Evolutionary conservation across 2,797 vertebrate species (phyloP).

Genomic region (Hoplostethus mediterraneus): DNA sequence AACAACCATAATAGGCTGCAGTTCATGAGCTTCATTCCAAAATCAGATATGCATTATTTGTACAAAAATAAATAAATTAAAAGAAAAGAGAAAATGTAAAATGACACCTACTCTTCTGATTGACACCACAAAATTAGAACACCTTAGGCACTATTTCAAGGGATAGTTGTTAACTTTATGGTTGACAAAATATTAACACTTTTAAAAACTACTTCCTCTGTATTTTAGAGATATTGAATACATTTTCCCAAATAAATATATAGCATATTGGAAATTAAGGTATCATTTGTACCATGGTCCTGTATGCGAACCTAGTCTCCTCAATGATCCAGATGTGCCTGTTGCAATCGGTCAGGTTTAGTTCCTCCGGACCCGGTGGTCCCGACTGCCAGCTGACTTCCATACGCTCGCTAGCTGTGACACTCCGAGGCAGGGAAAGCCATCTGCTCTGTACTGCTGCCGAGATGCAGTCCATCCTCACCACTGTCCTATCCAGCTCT

Average conservation of each 20-base stretch:
- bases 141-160: no score
- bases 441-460: conserved; percentile 43
- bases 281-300: conserved; percentile 38
- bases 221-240: background rate
- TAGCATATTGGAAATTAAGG: background rate
- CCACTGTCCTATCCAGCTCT: conserved; percentile 16
- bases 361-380: background rate
- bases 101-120: no score
- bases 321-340: conserved; percentile 59
- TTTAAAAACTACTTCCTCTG: no score
- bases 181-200: no score
- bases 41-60: background rate
- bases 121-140: no score
- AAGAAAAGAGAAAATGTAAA: no score
- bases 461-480: conserved; percentile 18
- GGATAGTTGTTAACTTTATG: no score
- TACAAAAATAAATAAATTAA: no score
- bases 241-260: background rate
- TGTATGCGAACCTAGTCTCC: conserved; percentile 41
- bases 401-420: conserved; percentile 1
- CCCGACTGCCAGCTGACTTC: conserved; percentile 24
- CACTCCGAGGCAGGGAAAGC: conserved; percentile 22
- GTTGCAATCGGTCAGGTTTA: conserved; percentile 9
- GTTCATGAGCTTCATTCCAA: background rate
- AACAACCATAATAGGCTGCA: no score